Evolutionary conservation across 2,113 vertebrate genomes (phyloP).

Genomic region (Anser cygnoides): DNA sequence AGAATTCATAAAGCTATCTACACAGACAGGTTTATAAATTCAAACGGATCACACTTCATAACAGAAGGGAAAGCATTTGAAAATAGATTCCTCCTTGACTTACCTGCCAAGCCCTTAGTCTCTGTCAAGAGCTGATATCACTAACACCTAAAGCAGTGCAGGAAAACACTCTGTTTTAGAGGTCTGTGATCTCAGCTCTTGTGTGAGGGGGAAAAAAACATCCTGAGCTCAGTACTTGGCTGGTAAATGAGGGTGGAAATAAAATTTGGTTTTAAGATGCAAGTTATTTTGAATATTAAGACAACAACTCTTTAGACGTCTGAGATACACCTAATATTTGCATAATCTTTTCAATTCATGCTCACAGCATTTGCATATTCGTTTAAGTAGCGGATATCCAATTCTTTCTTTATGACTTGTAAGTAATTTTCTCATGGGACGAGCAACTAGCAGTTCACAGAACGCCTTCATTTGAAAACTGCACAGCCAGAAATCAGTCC

Average conservation of each 20-base stretch:
- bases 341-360: neutral
- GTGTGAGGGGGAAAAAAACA: rapidly evolving
- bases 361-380: neutral
- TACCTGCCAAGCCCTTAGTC: neutral
- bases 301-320: neutral
- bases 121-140: conserved; percentile 10
- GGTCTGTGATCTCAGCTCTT: neutral
- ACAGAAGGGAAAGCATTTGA: neutral
- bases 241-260: neutral
- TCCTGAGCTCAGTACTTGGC: neutral
- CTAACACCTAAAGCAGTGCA: conserved; percentile 6
- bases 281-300: neutral
- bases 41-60: neutral
- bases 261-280: neutral
- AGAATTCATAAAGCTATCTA: neutral
- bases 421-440: neutral
- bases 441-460: neutral
- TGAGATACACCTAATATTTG: neutral
- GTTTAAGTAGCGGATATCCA: neutral
- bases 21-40: neutral
- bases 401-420: neutral
- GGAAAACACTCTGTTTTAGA: neutral
- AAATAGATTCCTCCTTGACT: neutral
- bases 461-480: neutral
- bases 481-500: neutral